Percentiles rank a stretch among this genome's conserved stretches.
Evolutionary conservation across 2,888 invertebrate genomes (phyloP).

Genomic region (Sturmia bella): DNA sequence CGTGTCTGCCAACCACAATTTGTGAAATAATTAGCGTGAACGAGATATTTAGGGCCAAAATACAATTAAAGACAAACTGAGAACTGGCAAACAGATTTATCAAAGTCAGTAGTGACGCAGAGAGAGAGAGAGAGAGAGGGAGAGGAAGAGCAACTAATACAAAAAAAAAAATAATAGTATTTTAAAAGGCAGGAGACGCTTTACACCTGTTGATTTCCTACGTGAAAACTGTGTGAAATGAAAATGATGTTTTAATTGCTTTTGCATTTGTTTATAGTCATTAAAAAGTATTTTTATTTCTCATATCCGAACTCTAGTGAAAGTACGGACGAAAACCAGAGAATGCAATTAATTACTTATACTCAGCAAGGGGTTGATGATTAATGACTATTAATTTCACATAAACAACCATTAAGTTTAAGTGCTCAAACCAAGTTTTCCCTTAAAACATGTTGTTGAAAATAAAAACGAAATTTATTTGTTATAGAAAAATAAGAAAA

Average conservation of each 20-base stretch:
- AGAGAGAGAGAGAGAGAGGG: background rate
- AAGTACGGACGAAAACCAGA: background rate
- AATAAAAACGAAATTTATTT: background rate
- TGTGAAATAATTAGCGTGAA: constrained; percentile 66
- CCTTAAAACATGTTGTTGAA: background rate
- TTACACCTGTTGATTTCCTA: constrained; percentile 51
- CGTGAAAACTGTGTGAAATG: constrained; percentile 35
- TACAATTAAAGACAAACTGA: constrained; percentile 55
- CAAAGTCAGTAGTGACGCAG: constrained; percentile 10
- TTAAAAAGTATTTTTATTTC: background rate
- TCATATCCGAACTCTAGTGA: background rate
- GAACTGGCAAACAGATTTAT: constrained; percentile 59
- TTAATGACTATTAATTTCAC: background rate
- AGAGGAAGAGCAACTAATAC: constrained; percentile 2
- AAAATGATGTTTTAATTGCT: constrained; percentile 57
- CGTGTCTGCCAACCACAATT: constrained; percentile 67
- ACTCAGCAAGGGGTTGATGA: background rate
- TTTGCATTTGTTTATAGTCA: constrained; percentile 9
- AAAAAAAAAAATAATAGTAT: background rate
- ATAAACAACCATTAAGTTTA: background rate
- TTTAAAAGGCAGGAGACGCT: background rate
- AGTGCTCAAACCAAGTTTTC: no score
- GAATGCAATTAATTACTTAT: constrained; percentile 43
- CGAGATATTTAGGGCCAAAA: constrained; percentile 32
- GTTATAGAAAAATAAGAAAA: constrained; percentile 73